These are phyloP conservation scores for Nomada goodeniana DNA, from an alignment of 2,888 invertebrate species.

Conservation along the genomic window DNA sequence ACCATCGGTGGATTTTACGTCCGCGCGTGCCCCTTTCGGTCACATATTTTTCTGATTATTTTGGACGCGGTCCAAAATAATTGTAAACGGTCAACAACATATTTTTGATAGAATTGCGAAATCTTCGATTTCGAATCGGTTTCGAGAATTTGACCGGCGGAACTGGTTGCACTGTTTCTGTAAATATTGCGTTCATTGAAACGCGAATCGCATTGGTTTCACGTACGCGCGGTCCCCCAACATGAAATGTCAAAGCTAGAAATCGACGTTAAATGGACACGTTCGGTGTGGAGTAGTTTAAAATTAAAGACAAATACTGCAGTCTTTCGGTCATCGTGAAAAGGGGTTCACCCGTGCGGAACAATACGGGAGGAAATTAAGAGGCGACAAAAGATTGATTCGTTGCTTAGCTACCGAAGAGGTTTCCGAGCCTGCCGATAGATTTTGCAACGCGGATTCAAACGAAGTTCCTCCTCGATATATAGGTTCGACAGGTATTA, in stretches of 20 bases:
- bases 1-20: not conserved
- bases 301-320: not conserved
- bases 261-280: not conserved
- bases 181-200: not conserved
- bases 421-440: not conserved
- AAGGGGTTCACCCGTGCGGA: not conserved
- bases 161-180: not conserved
- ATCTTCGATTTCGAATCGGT: not conserved
- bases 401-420: too few species aligned
- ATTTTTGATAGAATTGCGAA: conserved; percentile 10
- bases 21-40: too few species aligned
- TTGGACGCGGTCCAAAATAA: not conserved
- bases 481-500: conserved; percentile 19
- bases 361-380: not conserved
- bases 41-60: not conserved
- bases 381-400: too few species aligned
- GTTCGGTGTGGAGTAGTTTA: not conserved
- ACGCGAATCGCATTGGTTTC: not conserved
- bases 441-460: not conserved
- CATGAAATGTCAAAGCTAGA: not conserved
- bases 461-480: conserved; percentile 8
- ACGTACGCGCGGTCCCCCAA: not conserved
- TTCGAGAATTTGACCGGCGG: not conserved
- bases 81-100: conserved; percentile 12
- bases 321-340: not conserved